Evolutionary conservation across 2,797 vertebrate species (phyloP).

Genomic region (Limosa lapponica): DNA sequence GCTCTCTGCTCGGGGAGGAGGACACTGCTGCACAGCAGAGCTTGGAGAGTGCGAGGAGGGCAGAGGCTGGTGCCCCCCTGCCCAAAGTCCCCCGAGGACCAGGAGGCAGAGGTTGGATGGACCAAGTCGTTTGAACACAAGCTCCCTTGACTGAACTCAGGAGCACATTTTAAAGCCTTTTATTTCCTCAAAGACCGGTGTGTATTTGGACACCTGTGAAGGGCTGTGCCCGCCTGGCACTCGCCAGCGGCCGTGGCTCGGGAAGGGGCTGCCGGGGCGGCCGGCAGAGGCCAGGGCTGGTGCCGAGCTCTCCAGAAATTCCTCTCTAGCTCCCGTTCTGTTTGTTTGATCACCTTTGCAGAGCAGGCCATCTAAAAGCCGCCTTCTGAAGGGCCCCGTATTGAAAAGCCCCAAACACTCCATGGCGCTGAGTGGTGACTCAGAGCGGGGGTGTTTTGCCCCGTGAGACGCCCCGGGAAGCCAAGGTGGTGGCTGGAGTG

Average conservation of each 20-base stretch:
- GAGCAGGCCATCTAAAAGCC: slow-evolving; percentile 19
- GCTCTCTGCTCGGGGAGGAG: neutral
- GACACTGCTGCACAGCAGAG: neutral
- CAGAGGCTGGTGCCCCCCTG: neutral
- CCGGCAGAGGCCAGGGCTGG: neutral
- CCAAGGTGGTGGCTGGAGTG: neutral
- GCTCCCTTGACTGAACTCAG: neutral
- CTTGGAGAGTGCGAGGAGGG: neutral
- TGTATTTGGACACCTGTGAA: slow-evolving; percentile 39
- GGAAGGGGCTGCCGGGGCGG: neutral
- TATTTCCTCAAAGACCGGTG: slow-evolving; percentile 2
- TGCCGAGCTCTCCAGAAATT: slow-evolving; percentile 36
- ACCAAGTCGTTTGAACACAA: neutral
- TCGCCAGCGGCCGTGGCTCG: neutral
- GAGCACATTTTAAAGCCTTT: slow-evolving; percentile 4
- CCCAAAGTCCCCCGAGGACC: neutral
- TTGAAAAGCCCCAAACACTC: slow-evolving; percentile 30
- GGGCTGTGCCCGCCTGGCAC: slow-evolving; percentile 30
- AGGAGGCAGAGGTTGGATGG: neutral
- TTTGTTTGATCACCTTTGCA: slow-evolving; percentile 59
- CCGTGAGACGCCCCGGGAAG: neutral
- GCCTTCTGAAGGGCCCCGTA: slow-evolving; percentile 15
- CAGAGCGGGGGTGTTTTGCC: neutral
- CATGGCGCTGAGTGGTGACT: neutral
- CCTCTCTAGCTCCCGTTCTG: slow-evolving; percentile 30